Percentiles rank a stretch among this genome's conserved stretches.
Conservation (phyloP, 2,113 vertebrate species). For the Myrmecobius fasciatus region DNA sequence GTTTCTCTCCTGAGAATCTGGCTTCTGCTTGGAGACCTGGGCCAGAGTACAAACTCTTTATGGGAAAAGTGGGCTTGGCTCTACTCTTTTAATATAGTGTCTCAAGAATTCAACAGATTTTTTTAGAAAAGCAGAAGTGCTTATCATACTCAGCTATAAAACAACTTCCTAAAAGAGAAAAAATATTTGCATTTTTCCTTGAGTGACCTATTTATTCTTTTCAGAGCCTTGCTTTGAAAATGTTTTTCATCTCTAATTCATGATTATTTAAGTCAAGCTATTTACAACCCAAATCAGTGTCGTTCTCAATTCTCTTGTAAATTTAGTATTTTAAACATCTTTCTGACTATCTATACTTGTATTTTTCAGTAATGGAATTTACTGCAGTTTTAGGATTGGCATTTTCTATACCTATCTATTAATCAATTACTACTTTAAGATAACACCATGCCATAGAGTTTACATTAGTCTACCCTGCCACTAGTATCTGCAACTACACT, state of each 20-base stretch:
- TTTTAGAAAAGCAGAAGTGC: neutral
- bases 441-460: neutral
- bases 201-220: neutral
- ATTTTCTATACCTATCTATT: neutral
- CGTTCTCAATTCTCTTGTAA: neutral
- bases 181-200: neutral
- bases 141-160: neutral
- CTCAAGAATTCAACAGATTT: neutral
- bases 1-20: neutral
- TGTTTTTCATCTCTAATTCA: neutral
- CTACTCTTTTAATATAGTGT: neutral
- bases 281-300: neutral
- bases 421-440: neutral
- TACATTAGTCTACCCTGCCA: neutral
- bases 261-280: neutral
- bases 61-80: neutral
- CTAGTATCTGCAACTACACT: neutral
- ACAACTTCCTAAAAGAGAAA: neutral
- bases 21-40: neutral
- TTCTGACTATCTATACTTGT: neutral
- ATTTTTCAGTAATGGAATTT: neutral
- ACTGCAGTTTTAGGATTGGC: neutral
- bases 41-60: neutral
- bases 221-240: neutral
- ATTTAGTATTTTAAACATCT: neutral